Conservation (phyloP, 2,797 vertebrate genomes). For the Natrix natrix region DNA sequence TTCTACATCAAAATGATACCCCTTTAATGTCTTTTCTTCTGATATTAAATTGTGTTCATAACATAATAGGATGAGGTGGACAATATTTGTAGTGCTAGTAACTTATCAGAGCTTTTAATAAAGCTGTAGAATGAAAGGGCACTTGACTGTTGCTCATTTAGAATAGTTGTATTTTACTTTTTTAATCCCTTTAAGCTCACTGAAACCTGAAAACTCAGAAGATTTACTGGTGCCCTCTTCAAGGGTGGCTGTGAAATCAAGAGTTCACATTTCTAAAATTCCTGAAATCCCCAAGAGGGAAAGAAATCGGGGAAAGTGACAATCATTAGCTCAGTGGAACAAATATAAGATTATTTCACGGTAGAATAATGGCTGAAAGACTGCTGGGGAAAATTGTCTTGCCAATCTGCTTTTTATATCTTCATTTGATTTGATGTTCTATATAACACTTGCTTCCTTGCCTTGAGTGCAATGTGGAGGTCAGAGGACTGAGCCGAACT, state of each 20-base stretch:
- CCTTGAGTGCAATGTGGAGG: neutral
- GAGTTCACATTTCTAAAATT: slow-evolving; percentile 66
- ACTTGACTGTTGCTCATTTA: slow-evolving; percentile 31
- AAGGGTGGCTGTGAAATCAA: slow-evolving; percentile 46
- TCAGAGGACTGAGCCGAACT: neutral
- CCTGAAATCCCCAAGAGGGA: slow-evolving; percentile 55
- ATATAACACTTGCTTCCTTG: neutral
- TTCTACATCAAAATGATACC: slow-evolving; percentile 61
- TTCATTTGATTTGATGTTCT: slow-evolving; percentile 2
- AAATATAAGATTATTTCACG: slow-evolving; percentile 28
- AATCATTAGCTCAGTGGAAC: slow-evolving; percentile 26
- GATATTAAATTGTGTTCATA: slow-evolving; percentile 62
- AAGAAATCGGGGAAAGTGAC: slow-evolving; percentile 36
- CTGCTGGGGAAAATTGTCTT: neutral
- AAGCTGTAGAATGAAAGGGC: slow-evolving; percentile 33
- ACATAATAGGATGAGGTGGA: slow-evolving; percentile 10
- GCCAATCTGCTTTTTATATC: neutral
- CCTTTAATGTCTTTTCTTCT: slow-evolving; percentile 64
- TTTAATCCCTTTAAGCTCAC: slow-evolving; percentile 8
- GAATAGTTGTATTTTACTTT: slow-evolving; percentile 20
- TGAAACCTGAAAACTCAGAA: slow-evolving; percentile 46
- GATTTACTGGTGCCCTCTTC: slow-evolving; percentile 57
- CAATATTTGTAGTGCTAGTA: slow-evolving; percentile 50
- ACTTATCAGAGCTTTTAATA: slow-evolving; percentile 52
- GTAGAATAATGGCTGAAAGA: slow-evolving; percentile 1